A percentile compares a stretch with the other conserved stretches of the same genome.
These are phyloP conservation scores for Cyclina sinensis DNA, from an alignment of 1,140 invertebrate genomes.

Conservation along the genomic window DNA sequence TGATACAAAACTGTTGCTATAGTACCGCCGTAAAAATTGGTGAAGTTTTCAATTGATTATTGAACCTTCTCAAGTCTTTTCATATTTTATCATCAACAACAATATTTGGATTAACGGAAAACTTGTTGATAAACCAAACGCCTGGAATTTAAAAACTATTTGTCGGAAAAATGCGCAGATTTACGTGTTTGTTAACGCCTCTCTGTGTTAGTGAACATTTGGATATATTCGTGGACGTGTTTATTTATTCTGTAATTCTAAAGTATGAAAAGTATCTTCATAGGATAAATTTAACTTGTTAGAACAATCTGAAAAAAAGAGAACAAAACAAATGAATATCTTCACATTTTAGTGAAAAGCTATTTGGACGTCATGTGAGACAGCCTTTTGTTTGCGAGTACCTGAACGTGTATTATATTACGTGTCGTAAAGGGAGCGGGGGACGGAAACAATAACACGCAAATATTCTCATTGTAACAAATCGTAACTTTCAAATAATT, in stretches of 20 bases:
- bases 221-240: too few relatives aligned
- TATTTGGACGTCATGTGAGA: background rate
- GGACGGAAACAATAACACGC: conserved; percentile 23
- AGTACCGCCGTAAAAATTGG: background rate
- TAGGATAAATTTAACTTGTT: background rate
- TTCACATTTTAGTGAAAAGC: background rate
- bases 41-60: too few relatives aligned
- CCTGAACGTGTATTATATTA: conserved; percentile 27
- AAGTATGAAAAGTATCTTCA: background rate
- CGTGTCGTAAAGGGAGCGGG: conserved; percentile 45
- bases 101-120: too few relatives aligned
- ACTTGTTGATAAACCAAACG: too few relatives aligned
- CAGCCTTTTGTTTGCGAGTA: conserved; percentile 6
- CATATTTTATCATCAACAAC: too few relatives aligned
- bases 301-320: background rate
- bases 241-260: too few relatives aligned
- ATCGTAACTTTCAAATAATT: conserved; percentile 29
- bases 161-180: too few relatives aligned
- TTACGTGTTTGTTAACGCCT: too few relatives aligned
- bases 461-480: conserved; percentile 44
- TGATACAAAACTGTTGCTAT: conserved; percentile 30
- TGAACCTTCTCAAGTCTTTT: too few relatives aligned
- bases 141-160: too few relatives aligned
- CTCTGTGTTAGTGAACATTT: too few relatives aligned
- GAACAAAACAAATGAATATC: background rate